Conservation (phyloP, 2,113 vertebrate species). For the Patagioenas fasciata region DNA sequence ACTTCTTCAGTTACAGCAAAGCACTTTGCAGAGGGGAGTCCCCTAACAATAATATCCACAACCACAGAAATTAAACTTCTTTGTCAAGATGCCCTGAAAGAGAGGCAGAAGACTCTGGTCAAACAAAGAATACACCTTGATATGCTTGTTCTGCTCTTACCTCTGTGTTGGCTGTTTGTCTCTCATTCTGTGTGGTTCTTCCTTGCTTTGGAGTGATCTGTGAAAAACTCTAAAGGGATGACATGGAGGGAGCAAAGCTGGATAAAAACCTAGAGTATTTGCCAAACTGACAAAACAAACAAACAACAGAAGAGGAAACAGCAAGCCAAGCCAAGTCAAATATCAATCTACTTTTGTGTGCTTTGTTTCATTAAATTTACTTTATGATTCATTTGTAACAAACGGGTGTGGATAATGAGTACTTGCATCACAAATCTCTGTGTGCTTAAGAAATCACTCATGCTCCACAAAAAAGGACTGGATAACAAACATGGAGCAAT, state of each 20-base stretch:
- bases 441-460: background rate
- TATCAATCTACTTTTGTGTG: background rate
- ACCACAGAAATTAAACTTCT: background rate
- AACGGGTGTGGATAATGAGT: background rate
- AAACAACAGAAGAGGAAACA: background rate
- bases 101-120: background rate
- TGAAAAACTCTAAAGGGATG: background rate
- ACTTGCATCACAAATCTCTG: background rate
- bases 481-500: background rate
- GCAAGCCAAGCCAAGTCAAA: background rate
- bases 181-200: background rate
- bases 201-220: background rate
- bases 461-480: accelerated
- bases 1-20: background rate
- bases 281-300: background rate
- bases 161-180: background rate
- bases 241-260: background rate
- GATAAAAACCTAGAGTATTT: background rate
- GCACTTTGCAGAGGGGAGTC: background rate
- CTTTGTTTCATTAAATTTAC: background rate
- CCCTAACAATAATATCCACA: background rate
- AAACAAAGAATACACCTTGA: background rate
- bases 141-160: background rate
- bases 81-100: background rate
- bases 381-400: conserved; percentile 1